Percentiles rank a stretch among this genome's conserved stretches.
phyloP scores from a whole-genome alignment of 2,797 vertebrate species.

The Galagoides demidoff region DNA sequence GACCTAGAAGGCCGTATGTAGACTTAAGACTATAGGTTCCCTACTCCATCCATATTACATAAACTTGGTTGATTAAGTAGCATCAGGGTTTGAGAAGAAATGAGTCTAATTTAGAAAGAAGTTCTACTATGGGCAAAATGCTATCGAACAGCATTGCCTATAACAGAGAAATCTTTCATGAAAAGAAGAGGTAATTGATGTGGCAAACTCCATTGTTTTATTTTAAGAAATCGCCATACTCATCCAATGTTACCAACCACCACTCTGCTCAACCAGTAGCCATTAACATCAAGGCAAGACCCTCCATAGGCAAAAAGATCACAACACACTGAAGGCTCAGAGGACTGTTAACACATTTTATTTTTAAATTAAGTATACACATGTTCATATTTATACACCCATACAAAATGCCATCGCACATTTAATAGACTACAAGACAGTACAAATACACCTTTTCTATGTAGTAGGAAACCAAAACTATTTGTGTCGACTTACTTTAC shows the following conservation, averaged over 20 bases:
- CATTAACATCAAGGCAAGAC: neutral
- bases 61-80: neutral
- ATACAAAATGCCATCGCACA: neutral
- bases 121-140: neutral
- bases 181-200: neutral
- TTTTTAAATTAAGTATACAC: too few species aligned
- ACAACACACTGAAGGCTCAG: neutral
- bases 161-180: neutral
- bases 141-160: neutral
- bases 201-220: neutral
- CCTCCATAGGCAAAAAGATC: neutral
- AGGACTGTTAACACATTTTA: neutral
- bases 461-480: neutral
- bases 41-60: too few species aligned
- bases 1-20: too few species aligned
- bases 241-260: too few species aligned
- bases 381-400: too few species aligned
- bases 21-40: too few species aligned
- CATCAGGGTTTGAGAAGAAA: neutral
- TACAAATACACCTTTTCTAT: neutral
- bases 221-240: neutral
- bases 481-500: neutral
- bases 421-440: neutral
- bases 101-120: neutral
- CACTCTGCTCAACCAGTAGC: neutral